phyloP scores from a whole-genome alignment of 2,113 vertebrate genomes.

The Lucifuga dentata region DNA sequence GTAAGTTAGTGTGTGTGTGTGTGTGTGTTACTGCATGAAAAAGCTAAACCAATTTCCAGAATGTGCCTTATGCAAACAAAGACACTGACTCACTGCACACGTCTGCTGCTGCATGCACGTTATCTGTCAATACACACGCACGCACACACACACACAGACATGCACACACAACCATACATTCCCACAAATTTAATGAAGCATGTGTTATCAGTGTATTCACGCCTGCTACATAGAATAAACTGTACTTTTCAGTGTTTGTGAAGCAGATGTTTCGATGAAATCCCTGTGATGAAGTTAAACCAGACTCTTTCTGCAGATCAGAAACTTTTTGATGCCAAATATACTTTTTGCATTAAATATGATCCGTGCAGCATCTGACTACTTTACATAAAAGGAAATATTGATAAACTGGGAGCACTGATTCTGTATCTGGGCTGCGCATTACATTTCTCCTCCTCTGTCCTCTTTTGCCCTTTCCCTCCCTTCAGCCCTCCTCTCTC shows the following conservation, averaged over 20 bases:
- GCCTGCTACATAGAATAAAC: too few relatives aligned
- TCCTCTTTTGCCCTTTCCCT: not conserved
- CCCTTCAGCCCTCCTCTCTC: too few relatives aligned
- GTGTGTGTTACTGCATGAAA: slow-evolving; percentile 2
- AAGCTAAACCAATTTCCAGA: too few relatives aligned
- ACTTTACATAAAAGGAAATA: slow-evolving; percentile 34
- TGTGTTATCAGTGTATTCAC: too few relatives aligned
- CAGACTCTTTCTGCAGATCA: too few relatives aligned
- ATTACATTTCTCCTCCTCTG: not conserved
- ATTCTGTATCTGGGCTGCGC: not conserved
- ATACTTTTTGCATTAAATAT: not conserved
- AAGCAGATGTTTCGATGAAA: not conserved
- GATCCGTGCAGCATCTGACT: slow-evolving; percentile 10
- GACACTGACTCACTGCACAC: not conserved
- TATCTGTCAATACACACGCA: slow-evolving; percentile 26
- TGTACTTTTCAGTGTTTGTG: too few relatives aligned
- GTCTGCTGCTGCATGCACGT: slow-evolving; percentile 27
- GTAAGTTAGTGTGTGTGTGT: not conserved
- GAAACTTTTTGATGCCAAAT: too few relatives aligned
- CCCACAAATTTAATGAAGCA: not conserved
- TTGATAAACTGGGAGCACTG: not conserved
- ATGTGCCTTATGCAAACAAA: too few relatives aligned
- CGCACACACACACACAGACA: not conserved
- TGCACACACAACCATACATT: not conserved
- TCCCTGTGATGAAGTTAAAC: not conserved